Percentiles rank a stretch among this genome's conserved stretches.
phyloP scores from a whole-genome alignment of 2,888 invertebrate species.

The Melanchra persicariae region DNA sequence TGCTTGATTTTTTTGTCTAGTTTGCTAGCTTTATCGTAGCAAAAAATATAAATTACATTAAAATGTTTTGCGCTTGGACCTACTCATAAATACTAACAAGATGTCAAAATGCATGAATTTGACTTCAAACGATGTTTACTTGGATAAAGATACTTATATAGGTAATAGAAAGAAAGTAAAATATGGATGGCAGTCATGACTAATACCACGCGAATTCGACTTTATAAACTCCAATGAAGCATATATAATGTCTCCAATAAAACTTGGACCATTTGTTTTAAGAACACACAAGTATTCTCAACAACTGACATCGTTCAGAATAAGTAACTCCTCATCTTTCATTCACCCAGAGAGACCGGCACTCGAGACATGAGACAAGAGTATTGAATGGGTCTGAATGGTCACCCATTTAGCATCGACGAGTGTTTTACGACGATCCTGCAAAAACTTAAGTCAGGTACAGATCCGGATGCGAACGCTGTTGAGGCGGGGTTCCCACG shows the following conservation, averaged over 20 bases:
- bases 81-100: neutral
- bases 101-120: neutral
- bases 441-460: constrained; percentile 84
- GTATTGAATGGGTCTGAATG: constrained; percentile 72
- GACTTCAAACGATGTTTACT: neutral
- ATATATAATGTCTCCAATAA: constrained; percentile 59
- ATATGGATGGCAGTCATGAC: neutral
- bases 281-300: constrained; percentile 71
- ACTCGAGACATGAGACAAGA: constrained; percentile 73
- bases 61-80: neutral
- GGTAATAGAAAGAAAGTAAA: neutral
- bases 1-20: constrained; percentile 27
- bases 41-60: too few relatives aligned
- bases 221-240: constrained; percentile 25
- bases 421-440: constrained; percentile 85
- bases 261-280: constrained; percentile 66
- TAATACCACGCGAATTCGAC: neutral
- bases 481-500: constrained; percentile 83
- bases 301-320: constrained; percentile 60
- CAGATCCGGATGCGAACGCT: constrained; percentile 87
- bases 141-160: too few relatives aligned
- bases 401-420: constrained; percentile 80
- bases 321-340: constrained; percentile 70
- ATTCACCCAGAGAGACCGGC: constrained; percentile 60
- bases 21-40: neutral